Conservation (phyloP, 2,113 vertebrate species). For the Spea bombifrons region DNA sequence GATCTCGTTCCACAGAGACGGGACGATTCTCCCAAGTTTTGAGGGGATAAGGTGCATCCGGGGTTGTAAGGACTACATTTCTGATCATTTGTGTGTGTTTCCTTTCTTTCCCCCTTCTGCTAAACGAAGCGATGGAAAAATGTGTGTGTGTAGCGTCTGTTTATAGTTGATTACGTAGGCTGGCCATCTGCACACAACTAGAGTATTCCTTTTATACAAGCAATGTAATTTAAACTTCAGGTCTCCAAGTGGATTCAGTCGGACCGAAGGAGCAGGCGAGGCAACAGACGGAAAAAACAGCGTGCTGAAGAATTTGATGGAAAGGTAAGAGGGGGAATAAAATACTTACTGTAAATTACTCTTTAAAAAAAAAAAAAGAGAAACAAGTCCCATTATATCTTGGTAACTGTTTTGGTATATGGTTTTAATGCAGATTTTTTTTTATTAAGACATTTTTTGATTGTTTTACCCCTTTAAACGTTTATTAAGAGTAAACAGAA, state of each 20-base stretch:
- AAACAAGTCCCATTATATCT: too few relatives aligned
- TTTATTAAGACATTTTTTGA: too few relatives aligned
- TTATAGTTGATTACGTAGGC: constrained; percentile 55
- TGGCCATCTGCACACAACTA: constrained; percentile 47
- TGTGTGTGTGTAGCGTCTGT: constrained; percentile 46
- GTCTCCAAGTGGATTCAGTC: constrained; percentile 86
- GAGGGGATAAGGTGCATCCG: constrained; percentile 3
- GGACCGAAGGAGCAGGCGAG: constrained; percentile 74
- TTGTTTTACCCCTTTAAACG: too few relatives aligned
- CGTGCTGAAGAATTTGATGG: constrained; percentile 72
- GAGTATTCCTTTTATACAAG: constrained; percentile 53
- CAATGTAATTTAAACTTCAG: constrained; percentile 69
- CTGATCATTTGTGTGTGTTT: not conserved
- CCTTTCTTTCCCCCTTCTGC: constrained; percentile 34
- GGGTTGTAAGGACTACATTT: not conserved
- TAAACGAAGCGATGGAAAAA: constrained; percentile 54
- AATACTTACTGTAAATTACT: not conserved
- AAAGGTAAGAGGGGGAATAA: constrained; percentile 73
- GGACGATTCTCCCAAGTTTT: constrained; percentile 7
- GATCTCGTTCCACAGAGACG: constrained; percentile 5
- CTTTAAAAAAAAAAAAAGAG: too few relatives aligned
- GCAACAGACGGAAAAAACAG: constrained; percentile 75
- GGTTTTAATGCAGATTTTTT: too few relatives aligned
- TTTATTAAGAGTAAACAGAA: too few relatives aligned
- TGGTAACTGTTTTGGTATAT: too few relatives aligned